Evolutionary conservation across 2,888 invertebrate species (phyloP).

Genomic region (Drosophila siamana): DNA sequence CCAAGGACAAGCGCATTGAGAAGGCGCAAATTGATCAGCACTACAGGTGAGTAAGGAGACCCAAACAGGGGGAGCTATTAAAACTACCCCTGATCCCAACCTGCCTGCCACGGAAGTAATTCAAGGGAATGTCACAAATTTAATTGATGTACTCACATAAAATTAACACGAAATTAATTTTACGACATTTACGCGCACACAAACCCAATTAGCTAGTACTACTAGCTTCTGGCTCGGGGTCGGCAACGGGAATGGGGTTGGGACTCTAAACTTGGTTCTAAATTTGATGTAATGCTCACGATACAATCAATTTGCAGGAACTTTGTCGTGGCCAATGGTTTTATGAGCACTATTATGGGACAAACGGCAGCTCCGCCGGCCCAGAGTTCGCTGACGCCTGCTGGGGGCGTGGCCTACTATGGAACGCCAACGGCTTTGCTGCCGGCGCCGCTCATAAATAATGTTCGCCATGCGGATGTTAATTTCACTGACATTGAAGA

Average conservation of each 20-base stretch:
- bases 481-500: conserved; percentile 65
- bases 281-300: conserved; percentile 48
- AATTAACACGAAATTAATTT: conserved; percentile 84
- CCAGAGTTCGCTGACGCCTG: conserved; percentile 29
- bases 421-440: conserved; percentile 65
- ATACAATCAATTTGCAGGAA: conserved; percentile 86
- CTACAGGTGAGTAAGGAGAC: conserved; percentile 89
- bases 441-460: conserved; percentile 56
- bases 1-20: conserved; percentile 98
- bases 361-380: conserved; percentile 64
- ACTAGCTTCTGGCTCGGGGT: neutral
- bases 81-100: neutral
- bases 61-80: neutral
- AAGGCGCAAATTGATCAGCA: conserved; percentile 98
- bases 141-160: conserved; percentile 81
- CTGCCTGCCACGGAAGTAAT: conserved; percentile 73
- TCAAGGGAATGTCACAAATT: conserved; percentile 73
- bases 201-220: conserved; percentile 70
- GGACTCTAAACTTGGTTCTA: conserved; percentile 14
- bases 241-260: too few species aligned
- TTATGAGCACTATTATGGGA: conserved; percentile 86
- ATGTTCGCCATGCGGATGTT: conserved; percentile 29
- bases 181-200: conserved; percentile 82
- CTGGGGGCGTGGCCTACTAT: conserved; percentile 55
- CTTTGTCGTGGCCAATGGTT: conserved; percentile 88